Evolutionary conservation across 2,888 invertebrate genomes (phyloP), one percentile per base, ranked within the genome.

Genomic region (Thymelicus lineola): DNA sequence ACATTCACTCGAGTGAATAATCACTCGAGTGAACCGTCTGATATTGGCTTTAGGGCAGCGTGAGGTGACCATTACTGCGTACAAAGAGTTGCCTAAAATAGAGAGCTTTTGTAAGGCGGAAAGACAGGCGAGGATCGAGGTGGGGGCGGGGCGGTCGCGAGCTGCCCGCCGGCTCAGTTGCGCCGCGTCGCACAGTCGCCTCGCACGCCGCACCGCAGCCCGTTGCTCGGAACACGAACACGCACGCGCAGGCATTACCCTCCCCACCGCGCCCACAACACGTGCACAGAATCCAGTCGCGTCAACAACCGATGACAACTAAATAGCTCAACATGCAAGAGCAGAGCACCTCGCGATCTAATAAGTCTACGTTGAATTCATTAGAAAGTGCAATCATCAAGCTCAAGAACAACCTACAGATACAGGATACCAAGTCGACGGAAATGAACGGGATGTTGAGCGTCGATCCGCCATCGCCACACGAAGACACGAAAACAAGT

Each of bases 61-160:
- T 93, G 93, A 93, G 93, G 91, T 93, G 93, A 93, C 93, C 93
- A 93, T 93, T 93, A 93, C 91, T 85, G 85, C 79, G 84, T 92
- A 93, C 93, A 93, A 93, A 93, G 93, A 93, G 91, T 92, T 93
- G 91, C 93, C 93, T 93, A 93, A 93, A 93, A 93, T 92, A 93
- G 93, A 93, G 92, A 93, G 91, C 92, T 93, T 92, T 92, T 91
- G 92, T 92, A 82, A 91, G 91, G 91, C 91, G 90, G 93, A 89
- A 81, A 85, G 84, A 81, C 86, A 82, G 85, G 83, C 81, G 80
- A 79, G 86, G 83, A 84, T 89, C 79, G 87, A 87, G 89, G 92
- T 87, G 90, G 93, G 91, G 90, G 91, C 90, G 90, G 89, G 90
- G 92, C 91, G 88, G 88, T 84, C 86, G 84, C 85, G 80, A 85